These are phyloP conservation scores for Drosophila diplacantha DNA, from an alignment of 2,888 invertebrate species.

Conservation along the genomic window DNA sequence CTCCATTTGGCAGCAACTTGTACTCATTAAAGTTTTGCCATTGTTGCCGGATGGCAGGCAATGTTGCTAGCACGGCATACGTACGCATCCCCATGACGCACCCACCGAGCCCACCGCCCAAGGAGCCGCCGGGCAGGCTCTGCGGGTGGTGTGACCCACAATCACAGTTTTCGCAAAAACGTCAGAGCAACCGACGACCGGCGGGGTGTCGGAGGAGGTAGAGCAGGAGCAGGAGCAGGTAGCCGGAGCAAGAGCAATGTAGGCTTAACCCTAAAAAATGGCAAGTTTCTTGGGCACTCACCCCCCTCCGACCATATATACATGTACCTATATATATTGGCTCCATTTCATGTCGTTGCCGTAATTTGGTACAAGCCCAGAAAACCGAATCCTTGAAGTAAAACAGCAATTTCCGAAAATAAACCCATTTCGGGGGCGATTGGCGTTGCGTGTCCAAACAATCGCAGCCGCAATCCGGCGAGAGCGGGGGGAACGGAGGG, in stretches of 20 bases:
- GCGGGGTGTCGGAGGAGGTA: background rate
- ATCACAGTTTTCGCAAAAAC: conserved; percentile 34
- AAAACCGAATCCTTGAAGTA: conserved; percentile 60
- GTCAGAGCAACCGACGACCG: too few relatives aligned
- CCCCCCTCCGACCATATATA: background rate
- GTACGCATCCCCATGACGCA: conserved; percentile 33
- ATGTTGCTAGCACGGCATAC: conserved; percentile 34
- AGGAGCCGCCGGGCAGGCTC: conserved; percentile 15
- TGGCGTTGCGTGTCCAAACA: conserved; percentile 56
- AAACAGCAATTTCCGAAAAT: conserved; percentile 66
- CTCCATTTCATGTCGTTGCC: conserved; percentile 40
- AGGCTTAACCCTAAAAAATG: conserved; percentile 6
- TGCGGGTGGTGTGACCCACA: conserved; percentile 36
- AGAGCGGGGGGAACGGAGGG: background rate
- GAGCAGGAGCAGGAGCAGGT: background rate
- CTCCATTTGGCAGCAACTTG: conserved; percentile 69
- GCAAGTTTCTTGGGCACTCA: conserved; percentile 2
- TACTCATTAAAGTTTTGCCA: conserved; percentile 70
- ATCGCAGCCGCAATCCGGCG: conserved; percentile 36
- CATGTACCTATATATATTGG: background rate
- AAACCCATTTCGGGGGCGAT: conserved; percentile 51
- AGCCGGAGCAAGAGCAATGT: background rate
- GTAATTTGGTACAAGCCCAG: conserved; percentile 34
- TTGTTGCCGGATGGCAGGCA: conserved; percentile 51
- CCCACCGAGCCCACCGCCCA: conserved; percentile 14